Conservation (phyloP, 2,888 invertebrate species). For the Ophion ventricosus region DNA sequence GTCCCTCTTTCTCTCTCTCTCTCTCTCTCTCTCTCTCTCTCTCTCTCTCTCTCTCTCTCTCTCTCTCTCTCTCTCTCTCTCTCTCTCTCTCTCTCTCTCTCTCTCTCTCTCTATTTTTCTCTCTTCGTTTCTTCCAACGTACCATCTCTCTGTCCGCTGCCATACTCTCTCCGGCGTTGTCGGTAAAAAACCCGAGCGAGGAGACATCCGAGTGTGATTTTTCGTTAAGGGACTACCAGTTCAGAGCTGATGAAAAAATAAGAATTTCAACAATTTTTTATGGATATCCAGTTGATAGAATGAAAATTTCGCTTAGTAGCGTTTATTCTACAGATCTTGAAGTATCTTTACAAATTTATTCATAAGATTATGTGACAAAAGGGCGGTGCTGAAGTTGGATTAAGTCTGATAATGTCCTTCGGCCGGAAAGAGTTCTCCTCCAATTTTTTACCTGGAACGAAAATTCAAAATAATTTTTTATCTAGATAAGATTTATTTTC, state of each 20-base stretch:
- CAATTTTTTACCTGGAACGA: too few species aligned
- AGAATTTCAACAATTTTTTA: slow-evolving; percentile 15
- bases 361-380: too few species aligned
- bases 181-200: slow-evolving; percentile 34
- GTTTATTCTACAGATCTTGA: too few species aligned
- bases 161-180: slow-evolving; percentile 24
- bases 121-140: not conserved
- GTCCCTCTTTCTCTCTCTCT: not conserved
- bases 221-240: slow-evolving; percentile 17
- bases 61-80: not conserved
- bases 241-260: slow-evolving; percentile 22
- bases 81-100: not conserved
- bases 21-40: not conserved
- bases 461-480: too few species aligned
- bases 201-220: slow-evolving; percentile 18
- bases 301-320: too few species aligned
- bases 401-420: too few species aligned
- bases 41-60: not conserved
- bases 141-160: not conserved
- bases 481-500: too few species aligned
- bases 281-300: not conserved
- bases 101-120: not conserved
- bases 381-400: too few species aligned
- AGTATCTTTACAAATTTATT: too few species aligned
- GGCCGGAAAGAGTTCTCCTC: too few species aligned